phyloP scores from a whole-genome alignment of 1,140 invertebrate genomes.

The Daktulosphaira vitifoliae region DNA sequence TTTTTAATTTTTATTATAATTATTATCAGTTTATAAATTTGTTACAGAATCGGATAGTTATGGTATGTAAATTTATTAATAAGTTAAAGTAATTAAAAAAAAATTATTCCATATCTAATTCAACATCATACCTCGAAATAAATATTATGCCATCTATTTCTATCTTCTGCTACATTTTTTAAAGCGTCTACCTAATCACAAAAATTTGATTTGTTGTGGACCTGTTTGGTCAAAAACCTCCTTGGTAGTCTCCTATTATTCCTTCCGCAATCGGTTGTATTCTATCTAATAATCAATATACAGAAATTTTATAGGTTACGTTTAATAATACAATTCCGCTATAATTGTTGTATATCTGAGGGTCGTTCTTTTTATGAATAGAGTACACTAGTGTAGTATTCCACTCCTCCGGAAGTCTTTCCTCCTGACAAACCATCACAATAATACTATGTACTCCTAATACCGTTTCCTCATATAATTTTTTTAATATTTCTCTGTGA shows the following conservation, averaged over 20 bases:
- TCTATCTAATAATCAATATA: not conserved
- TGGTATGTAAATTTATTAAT: too few species aligned
- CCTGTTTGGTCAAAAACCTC: not conserved
- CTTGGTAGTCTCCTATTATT: slow-evolving; percentile 17
- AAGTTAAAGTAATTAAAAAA: too few species aligned
- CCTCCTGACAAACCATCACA: slow-evolving; percentile 31
- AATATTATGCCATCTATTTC: too few species aligned
- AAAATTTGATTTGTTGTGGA: slow-evolving; percentile 6
- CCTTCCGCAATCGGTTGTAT: not conserved
- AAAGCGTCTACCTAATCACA: not conserved
- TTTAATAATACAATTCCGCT: slow-evolving; percentile 5
- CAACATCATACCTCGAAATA: too few species aligned
- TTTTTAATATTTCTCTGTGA: too few species aligned
- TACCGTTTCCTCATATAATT: too few species aligned
- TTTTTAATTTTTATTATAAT: too few species aligned
- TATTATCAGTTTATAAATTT: too few species aligned
- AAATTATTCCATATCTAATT: too few species aligned
- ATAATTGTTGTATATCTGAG: slow-evolving; percentile 4
- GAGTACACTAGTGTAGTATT: slow-evolving; percentile 5
- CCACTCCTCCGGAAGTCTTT: slow-evolving; percentile 27
- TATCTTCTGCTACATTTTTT: not conserved
- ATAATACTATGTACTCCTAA: too few species aligned
- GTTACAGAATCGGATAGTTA: too few species aligned
- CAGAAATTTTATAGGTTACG: slow-evolving; percentile 8
- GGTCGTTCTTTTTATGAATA: slow-evolving; percentile 19